Evolutionary conservation across 37 sponge, comb jelly and placozoan genomes (phyloP).

Genomic region (Chondrilla cf. caribensis): DNA sequence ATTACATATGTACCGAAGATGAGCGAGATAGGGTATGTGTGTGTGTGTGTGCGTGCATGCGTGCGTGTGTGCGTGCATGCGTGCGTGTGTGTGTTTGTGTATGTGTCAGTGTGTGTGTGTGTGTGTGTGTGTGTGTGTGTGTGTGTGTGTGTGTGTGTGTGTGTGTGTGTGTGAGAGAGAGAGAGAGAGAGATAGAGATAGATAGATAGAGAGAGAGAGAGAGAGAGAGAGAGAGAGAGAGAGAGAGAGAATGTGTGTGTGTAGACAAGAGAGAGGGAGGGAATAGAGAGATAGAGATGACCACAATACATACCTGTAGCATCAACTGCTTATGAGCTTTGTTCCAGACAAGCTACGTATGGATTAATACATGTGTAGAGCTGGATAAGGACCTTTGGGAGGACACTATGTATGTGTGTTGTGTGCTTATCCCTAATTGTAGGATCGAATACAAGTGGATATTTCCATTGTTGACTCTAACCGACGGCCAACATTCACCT

Average conservation of each 20-base stretch:
- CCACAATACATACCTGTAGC: too few species aligned
- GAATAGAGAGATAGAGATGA: neutral
- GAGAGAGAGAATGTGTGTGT: conserved; percentile 7
- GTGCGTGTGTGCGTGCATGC: conserved; percentile 18
- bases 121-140: conserved; percentile 37
- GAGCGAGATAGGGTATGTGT: neutral
- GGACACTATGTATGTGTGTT: too few species aligned
- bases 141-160: conserved; percentile 38
- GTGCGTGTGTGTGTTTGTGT: conserved; percentile 25
- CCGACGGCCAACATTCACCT: too few species aligned
- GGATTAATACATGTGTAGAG: too few species aligned
- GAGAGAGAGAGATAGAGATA: too few species aligned
- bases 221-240: too few species aligned
- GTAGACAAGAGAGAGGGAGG: neutral
- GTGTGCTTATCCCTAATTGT: too few species aligned
- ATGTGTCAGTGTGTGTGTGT: neutral
- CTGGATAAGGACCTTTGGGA: too few species aligned
- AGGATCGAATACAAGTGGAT: conserved; percentile 13
- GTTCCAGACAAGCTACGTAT: too few species aligned
- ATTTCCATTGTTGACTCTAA: conserved; percentile 15
- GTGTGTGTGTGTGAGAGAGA: conserved; percentile 11
- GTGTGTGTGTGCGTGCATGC: conserved; percentile 12
- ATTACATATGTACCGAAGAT: neutral
- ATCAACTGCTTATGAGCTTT: too few species aligned
- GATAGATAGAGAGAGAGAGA: too few species aligned